These are phyloP conservation scores for Perdita meconis DNA, from an alignment of 2,888 invertebrate genomes.

Conservation along the genomic window DNA sequence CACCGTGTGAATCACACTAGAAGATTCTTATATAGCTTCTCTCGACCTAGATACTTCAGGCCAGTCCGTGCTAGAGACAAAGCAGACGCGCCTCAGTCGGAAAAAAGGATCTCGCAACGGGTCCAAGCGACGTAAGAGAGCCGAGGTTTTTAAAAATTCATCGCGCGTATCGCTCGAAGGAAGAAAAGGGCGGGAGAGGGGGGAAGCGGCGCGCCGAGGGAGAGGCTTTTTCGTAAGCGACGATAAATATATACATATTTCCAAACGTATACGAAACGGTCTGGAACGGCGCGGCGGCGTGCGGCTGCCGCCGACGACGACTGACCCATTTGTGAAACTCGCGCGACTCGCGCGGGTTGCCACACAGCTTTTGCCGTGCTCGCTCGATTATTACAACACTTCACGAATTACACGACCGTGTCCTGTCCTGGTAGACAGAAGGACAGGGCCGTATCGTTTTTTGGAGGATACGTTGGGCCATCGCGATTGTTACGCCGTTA, in stretches of 20 bases:
- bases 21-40: too few relatives aligned
- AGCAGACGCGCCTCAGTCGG: background rate
- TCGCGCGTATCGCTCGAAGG: constrained; percentile 26
- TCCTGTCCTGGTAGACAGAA: constrained; percentile 11
- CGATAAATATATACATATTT: constrained; percentile 75
- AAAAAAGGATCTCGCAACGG: background rate
- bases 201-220: constrained; percentile 4
- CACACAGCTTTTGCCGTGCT: constrained; percentile 70
- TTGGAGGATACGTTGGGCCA: background rate
- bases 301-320: constrained; percentile 56
- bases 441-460: constrained; percentile 22
- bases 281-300: constrained; percentile 57
- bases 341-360: constrained; percentile 73
- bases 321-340: constrained; percentile 83
- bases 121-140: background rate
- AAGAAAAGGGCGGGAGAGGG: constrained; percentile 27
- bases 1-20: too few relatives aligned
- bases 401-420: constrained; percentile 67
- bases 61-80: too few relatives aligned
- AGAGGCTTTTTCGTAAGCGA: constrained; percentile 75
- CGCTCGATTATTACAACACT: constrained; percentile 72
- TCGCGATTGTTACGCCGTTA: too few relatives aligned
- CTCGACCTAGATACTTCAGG: too few relatives aligned
- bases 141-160: constrained; percentile 37
- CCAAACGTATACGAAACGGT: constrained; percentile 69